Evolutionary conservation across 2,888 invertebrate genomes (phyloP).

Genomic region (Cosmorhoe ocellata): DNA sequence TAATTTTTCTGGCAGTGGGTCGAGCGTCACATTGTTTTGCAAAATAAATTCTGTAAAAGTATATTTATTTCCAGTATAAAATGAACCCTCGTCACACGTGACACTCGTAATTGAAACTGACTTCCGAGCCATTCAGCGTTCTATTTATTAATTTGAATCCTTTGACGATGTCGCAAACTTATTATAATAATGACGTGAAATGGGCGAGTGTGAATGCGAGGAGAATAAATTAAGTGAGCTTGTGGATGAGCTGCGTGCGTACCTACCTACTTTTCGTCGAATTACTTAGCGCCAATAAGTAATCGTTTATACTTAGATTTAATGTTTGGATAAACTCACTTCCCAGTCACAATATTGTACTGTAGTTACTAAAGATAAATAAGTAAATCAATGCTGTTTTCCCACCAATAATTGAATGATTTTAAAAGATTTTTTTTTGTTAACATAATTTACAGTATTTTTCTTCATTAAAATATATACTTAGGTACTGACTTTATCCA

Average conservation of each 20-base stretch:
- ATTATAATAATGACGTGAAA: slow-evolving; percentile 25
- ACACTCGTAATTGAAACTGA: slow-evolving; percentile 49
- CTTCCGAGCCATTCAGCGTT: slow-evolving; percentile 34
- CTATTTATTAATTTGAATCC: slow-evolving; percentile 33
- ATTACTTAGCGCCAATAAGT: too few relatives aligned
- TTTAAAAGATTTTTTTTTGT: too few relatives aligned
- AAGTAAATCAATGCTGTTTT: too few relatives aligned
- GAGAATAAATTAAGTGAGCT: slow-evolving; percentile 9
- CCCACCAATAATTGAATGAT: too few relatives aligned
- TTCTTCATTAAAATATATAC: too few relatives aligned
- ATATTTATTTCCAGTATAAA: slow-evolving; percentile 28
- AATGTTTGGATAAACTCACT: too few relatives aligned
- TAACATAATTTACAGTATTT: too few relatives aligned
- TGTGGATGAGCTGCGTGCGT: slow-evolving; percentile 5
- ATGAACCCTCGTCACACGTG: slow-evolving; percentile 50
- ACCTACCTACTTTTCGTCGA: too few relatives aligned
- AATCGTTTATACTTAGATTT: neutral
- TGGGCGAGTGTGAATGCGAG: slow-evolving; percentile 10
- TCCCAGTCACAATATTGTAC: too few relatives aligned
- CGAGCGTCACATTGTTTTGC: neutral
- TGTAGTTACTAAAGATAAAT: too few relatives aligned
- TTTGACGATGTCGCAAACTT: slow-evolving; percentile 25
- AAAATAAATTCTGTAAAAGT: slow-evolving; percentile 5
- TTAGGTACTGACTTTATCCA: too few relatives aligned
- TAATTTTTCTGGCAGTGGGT: neutral